Evolutionary conservation across 2,113 vertebrate species (phyloP), one percentile per base, ranked within the genome.

Genomic region (Motacilla tschutschensis): DNA sequence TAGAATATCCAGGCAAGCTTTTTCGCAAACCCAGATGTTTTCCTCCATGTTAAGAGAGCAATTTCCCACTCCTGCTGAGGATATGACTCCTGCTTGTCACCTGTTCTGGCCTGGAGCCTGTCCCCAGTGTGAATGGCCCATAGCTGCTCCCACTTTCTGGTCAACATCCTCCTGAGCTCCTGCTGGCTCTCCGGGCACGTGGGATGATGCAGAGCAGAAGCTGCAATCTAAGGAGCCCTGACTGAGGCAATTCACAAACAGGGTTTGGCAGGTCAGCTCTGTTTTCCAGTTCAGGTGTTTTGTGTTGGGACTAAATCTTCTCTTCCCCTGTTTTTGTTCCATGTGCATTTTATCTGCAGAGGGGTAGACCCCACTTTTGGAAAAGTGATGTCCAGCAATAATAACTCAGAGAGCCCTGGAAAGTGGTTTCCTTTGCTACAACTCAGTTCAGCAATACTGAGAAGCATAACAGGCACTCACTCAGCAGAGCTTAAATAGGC

Each of bases 151-250:
- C 31, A 18, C 14, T 2, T 47, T 10, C 6, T 26, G 6, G 2
- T 17, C 29, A 46, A 0, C 9, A 16, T 20, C 19, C 55, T 17
- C 36, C 36, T 21, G 20, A 24, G n/a, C 36, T 22, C 13, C 2
- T 2, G 8, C 4, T 16, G 44, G 21, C 8, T 57, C 12, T 31
- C 10, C 18, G 16, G 1, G 0, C 9, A 8, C 14, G 6, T 1
- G 51, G 25, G 13, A 8, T 9, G 14, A 20, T 25, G 33, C 12
- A 33, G 43, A 44, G 25, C 19, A 17, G 21, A 55, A 62, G 31
- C 6, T 6, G 1, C 7, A 7, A 5, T 21, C 46, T 24, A 4
- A 47, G 54, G n/a, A 67, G 33, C 47, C 29, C 29, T 5, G 18
- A 28, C 4, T 3, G 25, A 78, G 14, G 8, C 17, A 58, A 15